These are phyloP conservation scores for Eurystomus gularis DNA, from an alignment of 2,113 vertebrate species.

Conservation along the genomic window DNA sequence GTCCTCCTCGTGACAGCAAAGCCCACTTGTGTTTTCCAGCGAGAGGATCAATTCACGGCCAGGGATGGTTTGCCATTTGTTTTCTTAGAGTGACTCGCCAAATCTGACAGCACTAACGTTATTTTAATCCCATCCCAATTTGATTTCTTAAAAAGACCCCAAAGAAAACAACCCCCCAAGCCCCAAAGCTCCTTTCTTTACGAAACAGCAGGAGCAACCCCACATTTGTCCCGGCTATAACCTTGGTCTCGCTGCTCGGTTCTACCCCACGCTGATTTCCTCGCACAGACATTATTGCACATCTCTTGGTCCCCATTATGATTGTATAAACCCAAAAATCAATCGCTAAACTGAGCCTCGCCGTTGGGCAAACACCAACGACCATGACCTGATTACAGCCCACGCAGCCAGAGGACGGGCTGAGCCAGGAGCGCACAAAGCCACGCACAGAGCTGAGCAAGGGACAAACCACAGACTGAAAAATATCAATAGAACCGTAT, in stretches of 20 bases:
- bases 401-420: background rate
- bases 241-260: background rate
- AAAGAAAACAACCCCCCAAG: background rate
- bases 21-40: rapidly evolving
- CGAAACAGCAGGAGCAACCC: background rate
- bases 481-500: background rate
- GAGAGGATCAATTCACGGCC: background rate
- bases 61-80: background rate
- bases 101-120: background rate
- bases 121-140: background rate
- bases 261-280: background rate
- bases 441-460: background rate
- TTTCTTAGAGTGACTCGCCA: background rate
- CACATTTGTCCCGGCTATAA: background rate
- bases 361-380: background rate
- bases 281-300: background rate
- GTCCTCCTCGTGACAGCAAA: background rate
- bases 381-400: background rate
- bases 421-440: background rate
- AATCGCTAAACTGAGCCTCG: background rate
- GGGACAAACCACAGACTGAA: background rate
- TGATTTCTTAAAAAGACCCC: rapidly evolving
- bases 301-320: background rate
- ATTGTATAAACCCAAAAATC: background rate
- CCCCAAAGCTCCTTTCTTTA: background rate